These are phyloP conservation scores for Henicopernis longicauda DNA, from an alignment of 2,113 vertebrate genomes.

Conservation along the genomic window DNA sequence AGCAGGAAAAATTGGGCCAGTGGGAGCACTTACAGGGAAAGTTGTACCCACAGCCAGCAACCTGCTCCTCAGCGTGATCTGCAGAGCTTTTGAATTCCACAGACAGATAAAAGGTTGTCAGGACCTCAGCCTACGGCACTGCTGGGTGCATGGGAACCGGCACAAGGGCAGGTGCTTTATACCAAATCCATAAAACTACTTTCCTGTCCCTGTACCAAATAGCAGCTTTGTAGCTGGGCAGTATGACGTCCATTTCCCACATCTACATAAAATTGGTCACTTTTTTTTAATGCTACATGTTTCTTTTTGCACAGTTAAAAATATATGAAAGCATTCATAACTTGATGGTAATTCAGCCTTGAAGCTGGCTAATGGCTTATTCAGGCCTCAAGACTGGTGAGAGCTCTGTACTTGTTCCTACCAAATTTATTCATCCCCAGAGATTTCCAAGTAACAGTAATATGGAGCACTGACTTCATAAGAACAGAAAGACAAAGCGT, in stretches of 20 bases:
- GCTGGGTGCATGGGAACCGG: background rate
- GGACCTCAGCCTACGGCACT: background rate
- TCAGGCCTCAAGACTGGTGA: background rate
- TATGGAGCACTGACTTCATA: background rate
- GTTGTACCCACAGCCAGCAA: background rate
- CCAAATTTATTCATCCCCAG: background rate
- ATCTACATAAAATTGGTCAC: background rate
- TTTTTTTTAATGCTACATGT: background rate
- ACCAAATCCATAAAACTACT: background rate
- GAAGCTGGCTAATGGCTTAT: conserved; percentile 1
- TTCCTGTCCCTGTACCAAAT: background rate
- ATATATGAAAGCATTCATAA: background rate
- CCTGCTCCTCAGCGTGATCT: background rate
- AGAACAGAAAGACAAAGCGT: background rate
- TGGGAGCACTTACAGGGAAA: background rate
- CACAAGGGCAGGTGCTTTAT: background rate
- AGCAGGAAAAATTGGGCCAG: background rate
- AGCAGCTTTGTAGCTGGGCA: background rate
- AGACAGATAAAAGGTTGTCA: background rate
- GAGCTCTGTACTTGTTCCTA: background rate
- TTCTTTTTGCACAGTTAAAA: conserved; percentile 14
- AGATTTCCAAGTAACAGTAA: background rate
- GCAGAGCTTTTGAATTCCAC: background rate
- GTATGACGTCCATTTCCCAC: background rate
- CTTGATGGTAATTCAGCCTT: background rate